Conservation (phyloP, 2,888 invertebrate genomes). For the Busseola fusca region DNA sequence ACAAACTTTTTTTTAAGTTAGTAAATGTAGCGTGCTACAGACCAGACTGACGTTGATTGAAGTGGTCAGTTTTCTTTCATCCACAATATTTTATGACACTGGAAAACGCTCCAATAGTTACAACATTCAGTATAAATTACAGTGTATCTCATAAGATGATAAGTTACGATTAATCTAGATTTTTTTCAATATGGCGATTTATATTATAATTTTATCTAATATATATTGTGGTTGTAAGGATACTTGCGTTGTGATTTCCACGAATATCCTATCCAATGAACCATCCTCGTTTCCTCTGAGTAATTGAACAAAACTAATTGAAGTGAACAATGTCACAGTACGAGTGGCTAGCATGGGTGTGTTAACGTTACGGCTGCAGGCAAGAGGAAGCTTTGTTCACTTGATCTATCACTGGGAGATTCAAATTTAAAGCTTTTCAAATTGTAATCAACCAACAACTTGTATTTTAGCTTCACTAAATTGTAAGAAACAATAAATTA, state of each 20-base stretch:
- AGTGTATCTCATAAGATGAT: constrained; percentile 89
- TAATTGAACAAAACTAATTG: constrained; percentile 65
- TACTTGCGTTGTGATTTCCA: constrained; percentile 89
- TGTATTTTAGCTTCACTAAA: constrained; percentile 89
- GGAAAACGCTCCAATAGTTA: constrained; percentile 86
- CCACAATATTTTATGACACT: constrained; percentile 86
- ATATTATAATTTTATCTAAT: constrained; percentile 91
- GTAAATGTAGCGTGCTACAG: constrained; percentile 86
- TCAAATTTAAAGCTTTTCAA: constrained; percentile 85
- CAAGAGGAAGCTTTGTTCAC: constrained; percentile 82
- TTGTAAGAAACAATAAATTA: constrained; percentile 89
- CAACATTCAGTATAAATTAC: constrained; percentile 87
- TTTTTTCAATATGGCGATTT: constrained; percentile 90
- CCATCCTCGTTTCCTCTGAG: constrained; percentile 78
- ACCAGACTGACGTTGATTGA: constrained; percentile 84
- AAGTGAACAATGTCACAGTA: constrained; percentile 72
- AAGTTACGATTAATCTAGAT: constrained; percentile 88
- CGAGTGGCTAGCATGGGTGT: constrained; percentile 81
- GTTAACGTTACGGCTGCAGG: constrained; percentile 79
- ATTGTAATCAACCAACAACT: constrained; percentile 88
- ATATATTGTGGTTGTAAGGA: constrained; percentile 93
- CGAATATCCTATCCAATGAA: constrained; percentile 78
- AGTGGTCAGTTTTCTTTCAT: constrained; percentile 88
- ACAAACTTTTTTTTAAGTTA: constrained; percentile 84
- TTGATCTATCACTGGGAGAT: constrained; percentile 84